A percentile compares a stretch with the other conserved stretches of the same genome.
These are phyloP conservation scores for Noctua janthina DNA, from an alignment of 2,888 invertebrate genomes.

Conservation along the genomic window DNA sequence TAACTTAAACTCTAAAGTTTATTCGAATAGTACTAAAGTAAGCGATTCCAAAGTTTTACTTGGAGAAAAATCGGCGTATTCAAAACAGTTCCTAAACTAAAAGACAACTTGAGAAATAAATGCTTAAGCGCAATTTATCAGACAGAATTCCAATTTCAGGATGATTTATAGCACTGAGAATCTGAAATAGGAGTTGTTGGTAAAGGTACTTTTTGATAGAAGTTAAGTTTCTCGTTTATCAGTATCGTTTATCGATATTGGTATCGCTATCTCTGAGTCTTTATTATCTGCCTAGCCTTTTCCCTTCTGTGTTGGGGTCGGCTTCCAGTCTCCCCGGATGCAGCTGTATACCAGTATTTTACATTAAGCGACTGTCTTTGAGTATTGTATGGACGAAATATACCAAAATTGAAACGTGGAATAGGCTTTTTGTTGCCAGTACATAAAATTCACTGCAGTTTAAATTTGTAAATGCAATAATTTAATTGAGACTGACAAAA, in stretches of 20 bases:
- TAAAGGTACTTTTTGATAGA: neutral
- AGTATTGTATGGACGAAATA: neutral
- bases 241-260: neutral
- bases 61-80: conserved; percentile 56
- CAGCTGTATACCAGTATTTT: neutral
- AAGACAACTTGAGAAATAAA: conserved; percentile 55
- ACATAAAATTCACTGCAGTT: neutral
- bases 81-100: conserved; percentile 58
- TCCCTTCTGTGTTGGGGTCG: neutral
- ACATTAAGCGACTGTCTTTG: neutral
- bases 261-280: neutral
- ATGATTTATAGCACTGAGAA: conserved; percentile 43
- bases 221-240: conserved; percentile 11
- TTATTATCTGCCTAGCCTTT: neutral
- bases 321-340: neutral
- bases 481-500: neutral
- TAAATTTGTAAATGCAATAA: neutral
- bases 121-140: conserved; percentile 54
- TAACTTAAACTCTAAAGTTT: conserved; percentile 38
- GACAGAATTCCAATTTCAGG: conserved; percentile 39
- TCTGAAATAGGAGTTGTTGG: conserved; percentile 12
- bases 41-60: conserved; percentile 53
- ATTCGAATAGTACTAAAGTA: conserved; percentile 35
- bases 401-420: neutral
- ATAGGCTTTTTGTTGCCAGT: neutral